phyloP scores from a whole-genome alignment of 1,140 invertebrate species.

The Venturia canescens region DNA sequence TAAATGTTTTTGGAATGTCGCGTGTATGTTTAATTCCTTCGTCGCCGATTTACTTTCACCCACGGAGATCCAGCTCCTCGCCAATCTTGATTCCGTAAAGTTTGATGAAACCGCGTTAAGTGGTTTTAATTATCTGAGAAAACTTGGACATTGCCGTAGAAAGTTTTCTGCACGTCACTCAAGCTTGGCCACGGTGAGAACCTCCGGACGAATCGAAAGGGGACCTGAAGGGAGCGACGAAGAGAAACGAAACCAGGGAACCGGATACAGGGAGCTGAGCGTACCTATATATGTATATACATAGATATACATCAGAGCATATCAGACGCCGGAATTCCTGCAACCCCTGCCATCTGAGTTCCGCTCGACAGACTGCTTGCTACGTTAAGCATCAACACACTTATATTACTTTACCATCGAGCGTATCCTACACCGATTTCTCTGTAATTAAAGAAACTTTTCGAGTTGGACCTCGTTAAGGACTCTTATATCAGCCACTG shows the following conservation, averaged over 20 bases:
- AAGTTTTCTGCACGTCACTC: slow-evolving; percentile 58
- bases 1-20: background rate
- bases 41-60: background rate
- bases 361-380: background rate
- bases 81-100: slow-evolving; percentile 56
- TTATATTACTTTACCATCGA: slow-evolving; percentile 15
- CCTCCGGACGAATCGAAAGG: background rate
- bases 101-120: slow-evolving; percentile 59
- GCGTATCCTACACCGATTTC: slow-evolving; percentile 46
- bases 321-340: slow-evolving; percentile 41
- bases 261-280: slow-evolving; percentile 9
- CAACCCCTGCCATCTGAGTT: slow-evolving; percentile 16
- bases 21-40: background rate
- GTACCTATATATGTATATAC: slow-evolving; percentile 10
- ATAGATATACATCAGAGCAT: too few species aligned
- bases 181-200: slow-evolving; percentile 33
- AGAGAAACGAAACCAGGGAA: slow-evolving; percentile 3
- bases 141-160: slow-evolving; percentile 54
- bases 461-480: slow-evolving; percentile 42
- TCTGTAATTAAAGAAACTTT: slow-evolving; percentile 46
- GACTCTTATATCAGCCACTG: background rate
- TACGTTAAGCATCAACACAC: slow-evolving; percentile 32
- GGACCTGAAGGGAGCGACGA: background rate
- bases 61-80: background rate
- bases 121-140: slow-evolving; percentile 62